phyloP scores from a whole-genome alignment of 1,140 invertebrate species.

The Neotoxoptera formosana region DNA sequence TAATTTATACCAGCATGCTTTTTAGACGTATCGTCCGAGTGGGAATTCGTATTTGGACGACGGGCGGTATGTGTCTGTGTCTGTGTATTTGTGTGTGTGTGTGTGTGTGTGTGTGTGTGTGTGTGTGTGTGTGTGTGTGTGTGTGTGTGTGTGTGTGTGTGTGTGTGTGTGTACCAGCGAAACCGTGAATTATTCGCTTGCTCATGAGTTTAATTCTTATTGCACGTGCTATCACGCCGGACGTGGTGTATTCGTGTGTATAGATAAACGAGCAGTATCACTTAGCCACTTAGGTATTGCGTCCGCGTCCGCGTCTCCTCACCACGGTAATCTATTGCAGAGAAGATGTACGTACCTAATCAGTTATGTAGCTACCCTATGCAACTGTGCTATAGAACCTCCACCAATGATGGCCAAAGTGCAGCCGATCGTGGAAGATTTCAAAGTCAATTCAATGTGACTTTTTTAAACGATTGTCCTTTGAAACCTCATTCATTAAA shows the following conservation, averaged over 20 bases:
- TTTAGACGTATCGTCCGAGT: too few species aligned
- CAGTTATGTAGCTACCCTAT: neutral
- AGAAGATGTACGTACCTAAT: too few species aligned
- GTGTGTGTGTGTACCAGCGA: neutral
- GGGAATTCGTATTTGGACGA: too few species aligned
- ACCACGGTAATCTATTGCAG: neutral
- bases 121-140: neutral
- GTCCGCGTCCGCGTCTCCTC: neutral
- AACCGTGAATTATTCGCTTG: neutral
- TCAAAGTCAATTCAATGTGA: neutral
- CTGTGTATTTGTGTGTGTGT: neutral
- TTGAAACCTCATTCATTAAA: too few species aligned
- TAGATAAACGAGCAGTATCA: neutral
- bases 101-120: neutral
- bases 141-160: neutral
- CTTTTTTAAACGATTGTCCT: too few species aligned
- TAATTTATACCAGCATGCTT: too few species aligned
- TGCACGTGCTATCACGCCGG: neutral
- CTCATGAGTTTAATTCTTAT: neutral
- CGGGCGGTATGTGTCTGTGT: neutral
- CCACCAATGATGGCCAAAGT: too few species aligned
- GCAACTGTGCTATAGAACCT: neutral
- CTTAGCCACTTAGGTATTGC: too few species aligned
- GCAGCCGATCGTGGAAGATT: too few species aligned
- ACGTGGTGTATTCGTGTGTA: neutral